A percentile compares a stretch with the other conserved stretches of the same genome.
Conservation (phyloP, 2,113 vertebrate genomes). For the Malurus melanocephalus region DNA sequence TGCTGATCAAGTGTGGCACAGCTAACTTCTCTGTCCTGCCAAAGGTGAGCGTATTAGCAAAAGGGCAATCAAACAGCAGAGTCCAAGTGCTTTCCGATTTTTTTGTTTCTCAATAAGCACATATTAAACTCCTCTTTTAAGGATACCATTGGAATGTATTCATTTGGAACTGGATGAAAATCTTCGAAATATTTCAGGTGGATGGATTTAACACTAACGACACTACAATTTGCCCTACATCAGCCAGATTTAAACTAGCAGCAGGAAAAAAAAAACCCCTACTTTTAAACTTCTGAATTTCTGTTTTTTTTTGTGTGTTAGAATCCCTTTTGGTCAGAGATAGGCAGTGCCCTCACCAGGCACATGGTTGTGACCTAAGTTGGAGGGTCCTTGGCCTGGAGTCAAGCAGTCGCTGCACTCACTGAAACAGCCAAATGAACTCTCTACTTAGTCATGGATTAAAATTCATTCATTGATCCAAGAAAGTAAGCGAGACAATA, state of each 20-base stretch:
- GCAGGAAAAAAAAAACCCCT: not conserved
- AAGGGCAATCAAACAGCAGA: not conserved
- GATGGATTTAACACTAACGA: not conserved
- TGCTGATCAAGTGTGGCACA: not conserved
- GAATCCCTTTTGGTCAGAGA: not conserved
- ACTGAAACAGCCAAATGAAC: slow-evolving; percentile 15
- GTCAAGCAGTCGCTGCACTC: not conserved
- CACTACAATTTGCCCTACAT: not conserved
- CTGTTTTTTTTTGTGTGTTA: not conserved
- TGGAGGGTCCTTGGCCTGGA: not conserved
- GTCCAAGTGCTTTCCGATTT: not conserved
- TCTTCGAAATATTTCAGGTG: not conserved
- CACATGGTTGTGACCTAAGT: not conserved
- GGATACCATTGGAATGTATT: not conserved
- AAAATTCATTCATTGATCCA: slow-evolving; percentile 29
- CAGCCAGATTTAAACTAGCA: not conserved
- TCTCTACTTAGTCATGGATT: slow-evolving; percentile 23
- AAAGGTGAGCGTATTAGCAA: not conserved
- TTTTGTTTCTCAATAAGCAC: not conserved
- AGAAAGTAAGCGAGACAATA: slow-evolving; percentile 10
- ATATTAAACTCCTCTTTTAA: not conserved
- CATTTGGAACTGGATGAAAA: not conserved
- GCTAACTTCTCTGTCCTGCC: not conserved
- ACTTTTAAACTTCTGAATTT: not conserved
- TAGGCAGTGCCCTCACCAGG: not conserved